These are phyloP conservation scores for Drosophila sucinea DNA, from an alignment of 1,140 invertebrate genomes.

Conservation along the genomic window DNA sequence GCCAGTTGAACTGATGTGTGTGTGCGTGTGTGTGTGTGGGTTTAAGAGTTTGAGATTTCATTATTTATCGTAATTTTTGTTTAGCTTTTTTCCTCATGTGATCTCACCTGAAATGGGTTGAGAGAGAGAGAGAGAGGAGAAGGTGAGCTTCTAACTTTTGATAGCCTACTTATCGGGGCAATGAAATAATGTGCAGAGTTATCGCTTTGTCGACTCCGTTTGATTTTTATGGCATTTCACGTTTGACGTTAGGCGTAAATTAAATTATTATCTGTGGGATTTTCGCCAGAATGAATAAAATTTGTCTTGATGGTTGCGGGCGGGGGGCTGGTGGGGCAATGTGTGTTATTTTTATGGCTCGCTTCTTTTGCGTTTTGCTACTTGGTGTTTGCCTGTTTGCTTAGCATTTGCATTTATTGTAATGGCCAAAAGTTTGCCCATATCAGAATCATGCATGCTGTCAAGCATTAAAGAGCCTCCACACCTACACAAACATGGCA, in stretches of 20 bases:
- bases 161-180: conserved; percentile 32
- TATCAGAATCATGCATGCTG: conserved; percentile 69
- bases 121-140: not conserved
- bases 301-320: conserved; percentile 11
- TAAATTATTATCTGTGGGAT: conserved; percentile 74
- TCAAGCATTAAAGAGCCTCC: conserved; percentile 69
- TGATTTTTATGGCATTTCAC: conserved; percentile 54
- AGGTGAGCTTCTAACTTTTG: conserved; percentile 7
- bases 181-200: conserved; percentile 52
- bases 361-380: conserved; percentile 21
- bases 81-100: conserved; percentile 6
- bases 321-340: not conserved
- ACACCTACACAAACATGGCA: conserved; percentile 38
- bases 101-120: conserved; percentile 30
- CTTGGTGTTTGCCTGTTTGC: conserved; percentile 36
- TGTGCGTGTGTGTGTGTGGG: conserved; percentile 3
- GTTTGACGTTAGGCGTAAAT: conserved; percentile 57
- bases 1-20: conserved; percentile 56
- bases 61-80: conserved; percentile 14
- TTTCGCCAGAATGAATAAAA: conserved; percentile 66
- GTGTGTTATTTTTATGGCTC: conserved; percentile 53
- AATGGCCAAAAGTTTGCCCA: conserved; percentile 68
- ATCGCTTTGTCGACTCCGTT: conserved; percentile 55
- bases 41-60: conserved; percentile 32
- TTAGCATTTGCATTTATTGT: conserved; percentile 74